These are phyloP conservation scores for Misgurnus anguillicaudatus DNA, from an alignment of 2,113 vertebrate species.

Conservation along the genomic window DNA sequence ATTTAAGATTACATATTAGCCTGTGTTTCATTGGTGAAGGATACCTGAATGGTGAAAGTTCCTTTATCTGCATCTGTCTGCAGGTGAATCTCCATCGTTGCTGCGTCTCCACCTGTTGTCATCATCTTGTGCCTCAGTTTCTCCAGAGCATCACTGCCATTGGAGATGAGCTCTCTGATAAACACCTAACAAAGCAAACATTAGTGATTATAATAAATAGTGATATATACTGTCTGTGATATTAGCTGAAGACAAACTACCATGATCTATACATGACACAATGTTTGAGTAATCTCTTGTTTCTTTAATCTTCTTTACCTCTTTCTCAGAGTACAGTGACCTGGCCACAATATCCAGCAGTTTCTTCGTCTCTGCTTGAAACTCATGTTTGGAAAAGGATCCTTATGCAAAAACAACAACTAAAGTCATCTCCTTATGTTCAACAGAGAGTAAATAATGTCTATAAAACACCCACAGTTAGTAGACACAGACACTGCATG, in stretches of 20 bases:
- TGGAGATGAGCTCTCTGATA: constrained; percentile 95
- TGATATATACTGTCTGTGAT: no score
- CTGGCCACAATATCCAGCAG: constrained; percentile 94
- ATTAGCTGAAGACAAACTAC: no score
- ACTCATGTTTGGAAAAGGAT: constrained; percentile 86
- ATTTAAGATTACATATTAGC: no score
- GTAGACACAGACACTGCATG: not conserved
- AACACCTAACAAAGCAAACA: constrained; percentile 81
- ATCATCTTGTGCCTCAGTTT: constrained; percentile 87
- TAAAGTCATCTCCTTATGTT: not conserved
- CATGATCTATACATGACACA: no score
- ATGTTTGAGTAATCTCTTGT: not conserved
- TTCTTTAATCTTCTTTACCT: constrained; percentile 71
- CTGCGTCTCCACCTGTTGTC: constrained; percentile 75
- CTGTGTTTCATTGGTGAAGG: not conserved
- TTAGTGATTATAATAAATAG: not conserved
- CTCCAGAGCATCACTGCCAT: constrained; percentile 91
- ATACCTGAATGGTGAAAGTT: constrained; percentile 94
- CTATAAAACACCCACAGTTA: not conserved
- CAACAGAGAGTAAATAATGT: no score
- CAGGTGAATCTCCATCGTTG: constrained; percentile 92
- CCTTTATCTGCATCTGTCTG: constrained; percentile 83
- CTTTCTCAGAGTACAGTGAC: constrained; percentile 96
- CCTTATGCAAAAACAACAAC: constrained; percentile 71
- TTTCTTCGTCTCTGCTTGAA: constrained; percentile 97